Conservation (phyloP, 2,797 vertebrate species). For the Acanthurus lineatus region DNA sequence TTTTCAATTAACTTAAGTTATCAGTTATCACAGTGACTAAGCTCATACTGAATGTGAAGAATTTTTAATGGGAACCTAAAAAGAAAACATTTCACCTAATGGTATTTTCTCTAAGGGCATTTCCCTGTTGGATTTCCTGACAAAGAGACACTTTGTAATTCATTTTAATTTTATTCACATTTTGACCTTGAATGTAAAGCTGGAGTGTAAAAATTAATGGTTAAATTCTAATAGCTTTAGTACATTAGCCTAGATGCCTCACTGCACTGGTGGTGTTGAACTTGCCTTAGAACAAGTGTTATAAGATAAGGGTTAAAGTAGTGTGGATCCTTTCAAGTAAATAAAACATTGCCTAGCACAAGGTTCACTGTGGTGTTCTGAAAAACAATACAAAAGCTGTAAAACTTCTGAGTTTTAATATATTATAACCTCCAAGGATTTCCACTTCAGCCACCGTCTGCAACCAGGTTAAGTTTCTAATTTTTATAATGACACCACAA, state of each 20-base stretch:
- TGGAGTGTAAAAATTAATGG: not conserved
- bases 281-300: not conserved
- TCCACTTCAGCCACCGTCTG: not conserved
- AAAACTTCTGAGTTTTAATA: not conserved
- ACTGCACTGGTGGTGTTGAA: not conserved
- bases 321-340: not conserved
- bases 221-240: not conserved
- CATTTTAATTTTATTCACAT: conserved; percentile 6
- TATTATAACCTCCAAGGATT: not conserved
- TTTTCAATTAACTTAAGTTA: not conserved
- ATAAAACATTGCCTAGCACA: not conserved
- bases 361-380: not conserved
- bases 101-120: conserved; percentile 3
- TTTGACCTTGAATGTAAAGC: conserved; percentile 6
- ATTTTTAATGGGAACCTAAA: conserved; percentile 15
- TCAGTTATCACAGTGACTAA: not conserved
- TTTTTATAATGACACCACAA: not conserved
- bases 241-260: not conserved
- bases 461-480: not conserved
- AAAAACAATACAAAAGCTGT: not conserved
- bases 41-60: not conserved
- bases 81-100: not conserved
- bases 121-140: not conserved
- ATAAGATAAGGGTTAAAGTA: not conserved
- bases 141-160: not conserved